Evolutionary conservation across 2,113 vertebrate genomes (phyloP).

Genomic region (Melanerpes formicivorus): DNA sequence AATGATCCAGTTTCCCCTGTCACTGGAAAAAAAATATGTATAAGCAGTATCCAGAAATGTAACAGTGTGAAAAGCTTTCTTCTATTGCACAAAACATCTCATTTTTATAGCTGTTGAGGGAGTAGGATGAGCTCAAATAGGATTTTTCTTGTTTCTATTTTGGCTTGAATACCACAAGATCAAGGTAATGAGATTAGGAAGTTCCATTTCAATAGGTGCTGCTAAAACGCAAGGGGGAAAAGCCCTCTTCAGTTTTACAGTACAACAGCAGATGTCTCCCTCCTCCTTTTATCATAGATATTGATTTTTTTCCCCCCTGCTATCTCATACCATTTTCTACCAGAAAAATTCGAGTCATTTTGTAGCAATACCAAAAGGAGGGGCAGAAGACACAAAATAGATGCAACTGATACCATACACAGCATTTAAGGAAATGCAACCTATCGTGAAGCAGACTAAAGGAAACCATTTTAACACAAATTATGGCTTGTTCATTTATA

Average conservation of each 20-base stretch:
- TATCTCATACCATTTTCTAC: neutral
- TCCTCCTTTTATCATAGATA: conserved; percentile 10
- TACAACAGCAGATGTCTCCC: conserved; percentile 63
- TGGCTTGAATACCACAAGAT: neutral
- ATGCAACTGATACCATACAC: neutral
- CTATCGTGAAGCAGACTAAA: neutral
- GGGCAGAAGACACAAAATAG: neutral
- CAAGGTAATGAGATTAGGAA: neutral
- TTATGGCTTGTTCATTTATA: neutral
- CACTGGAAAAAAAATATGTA: neutral
- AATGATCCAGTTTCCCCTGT: neutral
- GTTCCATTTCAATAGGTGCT: neutral
- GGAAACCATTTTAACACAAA: neutral
- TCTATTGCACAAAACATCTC: neutral
- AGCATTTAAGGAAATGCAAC: neutral
- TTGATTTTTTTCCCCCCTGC: neutral
- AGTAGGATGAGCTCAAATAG: neutral
- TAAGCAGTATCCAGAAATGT: neutral
- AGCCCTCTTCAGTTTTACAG: neutral
- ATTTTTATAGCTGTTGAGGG: neutral
- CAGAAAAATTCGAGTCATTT: neutral
- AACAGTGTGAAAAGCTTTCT: neutral
- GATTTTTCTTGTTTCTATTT: neutral
- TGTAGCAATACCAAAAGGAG: neutral
- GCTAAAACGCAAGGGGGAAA: neutral